Evolutionary conservation across 2,113 vertebrate genomes (phyloP), one percentile per base, ranked within the genome.

Genomic region (Cyanocitta stelleri): DNA sequence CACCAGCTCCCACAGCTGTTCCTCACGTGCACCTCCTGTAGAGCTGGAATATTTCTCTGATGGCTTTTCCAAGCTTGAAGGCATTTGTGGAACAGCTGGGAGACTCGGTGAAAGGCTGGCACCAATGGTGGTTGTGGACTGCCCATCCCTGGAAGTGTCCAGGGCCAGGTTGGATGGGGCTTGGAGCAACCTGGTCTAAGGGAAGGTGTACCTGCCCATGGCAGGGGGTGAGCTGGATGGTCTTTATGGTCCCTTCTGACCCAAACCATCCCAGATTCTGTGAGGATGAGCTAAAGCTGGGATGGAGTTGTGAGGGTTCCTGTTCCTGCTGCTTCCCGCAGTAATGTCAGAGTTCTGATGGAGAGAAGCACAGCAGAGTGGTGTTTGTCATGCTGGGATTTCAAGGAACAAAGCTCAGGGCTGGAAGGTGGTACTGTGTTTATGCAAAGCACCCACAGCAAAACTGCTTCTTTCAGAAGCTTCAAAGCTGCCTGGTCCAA

Each of bases 141-240:
- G 22, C 35, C 72, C 43, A 33, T 43, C 35, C 49, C 56, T 84
- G 49, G 13, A 33, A 63, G 18, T 29, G 64, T 51, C 27, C 49
- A 56, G 51, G 35, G 35, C 49, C 22, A 43, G 43, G 33, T 0
- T 69, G 56, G 26, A 43, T 0, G 0, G 30, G 41, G 30, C 48
- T 62, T 32, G 35, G 32, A 63, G 55, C 41, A 51, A 3, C 41
- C 33, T 33, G 35, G 18, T 26, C 8, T 84, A 19, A 3, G 19
- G 35, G 12, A 49, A 63, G 22, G 18, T 71, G 63, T 49, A 41
- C 55, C 41, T 49, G 21, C 63, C 55, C 41, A 27, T 35, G 30
- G n/a, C 13, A 82, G 11, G 11, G 6, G 5, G 3, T 27, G n/a
- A 17, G 20, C 16, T 61, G 48, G 24, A 41, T 43, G 30, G 39